Percentiles rank a stretch among this genome's conserved stretches.
phyloP scores from a whole-genome alignment of 2,797 vertebrate genomes.

The Enteromius radiatus region DNA sequence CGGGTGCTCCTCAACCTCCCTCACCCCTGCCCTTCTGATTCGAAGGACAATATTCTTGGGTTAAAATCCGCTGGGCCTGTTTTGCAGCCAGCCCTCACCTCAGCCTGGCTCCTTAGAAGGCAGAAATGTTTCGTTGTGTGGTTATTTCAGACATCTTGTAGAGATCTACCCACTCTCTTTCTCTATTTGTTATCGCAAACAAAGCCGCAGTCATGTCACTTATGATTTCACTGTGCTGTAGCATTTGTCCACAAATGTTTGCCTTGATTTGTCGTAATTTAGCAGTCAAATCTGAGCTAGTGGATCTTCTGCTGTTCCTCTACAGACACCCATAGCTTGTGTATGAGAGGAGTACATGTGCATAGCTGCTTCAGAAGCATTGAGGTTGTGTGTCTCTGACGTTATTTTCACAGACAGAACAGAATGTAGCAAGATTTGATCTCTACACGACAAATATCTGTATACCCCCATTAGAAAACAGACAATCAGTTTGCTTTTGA shows the following conservation, averaged over 20 bases:
- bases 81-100: constrained; percentile 40
- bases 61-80: constrained; percentile 26
- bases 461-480: not conserved
- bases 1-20: constrained; percentile 67
- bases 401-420: constrained; percentile 50
- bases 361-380: constrained; percentile 15
- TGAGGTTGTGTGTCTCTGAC: not conserved
- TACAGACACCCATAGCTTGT: not conserved
- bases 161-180: constrained; percentile 14
- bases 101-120: constrained; percentile 68
- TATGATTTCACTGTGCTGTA: constrained; percentile 44
- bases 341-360: constrained; percentile 13
- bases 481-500: not conserved
- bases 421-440: constrained; percentile 48
- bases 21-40: not conserved
- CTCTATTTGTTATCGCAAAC: not conserved
- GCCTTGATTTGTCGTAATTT: constrained; percentile 30
- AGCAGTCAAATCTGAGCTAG: constrained; percentile 8
- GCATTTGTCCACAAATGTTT: constrained; percentile 51
- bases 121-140: constrained; percentile 40
- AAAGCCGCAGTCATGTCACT: constrained; percentile 31
- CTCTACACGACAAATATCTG: not conserved
- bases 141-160: constrained; percentile 22
- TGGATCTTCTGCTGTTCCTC: constrained; percentile 15
- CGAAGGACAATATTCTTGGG: constrained; percentile 47